phyloP scores from a whole-genome alignment of 2,797 vertebrate genomes.

The Sebastiscus albofasciatus region DNA sequence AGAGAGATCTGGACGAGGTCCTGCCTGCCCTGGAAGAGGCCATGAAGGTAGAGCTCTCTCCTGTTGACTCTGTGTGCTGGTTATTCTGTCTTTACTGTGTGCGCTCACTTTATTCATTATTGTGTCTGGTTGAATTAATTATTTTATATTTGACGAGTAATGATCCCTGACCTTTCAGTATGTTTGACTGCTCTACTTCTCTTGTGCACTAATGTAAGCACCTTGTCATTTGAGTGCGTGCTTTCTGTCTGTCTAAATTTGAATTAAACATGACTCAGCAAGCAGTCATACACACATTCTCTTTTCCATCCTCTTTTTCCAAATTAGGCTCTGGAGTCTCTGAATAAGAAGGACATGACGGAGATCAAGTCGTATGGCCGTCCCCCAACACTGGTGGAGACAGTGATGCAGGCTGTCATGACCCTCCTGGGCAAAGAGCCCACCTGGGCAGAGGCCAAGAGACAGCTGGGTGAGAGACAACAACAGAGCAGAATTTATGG shows the following conservation, averaged over 20 bases:
- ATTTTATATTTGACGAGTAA: not conserved
- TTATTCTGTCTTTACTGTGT: not conserved
- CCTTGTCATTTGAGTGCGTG: not conserved
- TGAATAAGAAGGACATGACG: constrained; percentile 94
- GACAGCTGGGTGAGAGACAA: constrained; percentile 86
- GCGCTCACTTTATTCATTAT: not conserved
- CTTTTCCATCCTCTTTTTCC: not conserved
- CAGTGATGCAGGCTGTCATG: constrained; percentile 94
- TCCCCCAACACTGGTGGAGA: constrained; percentile 90
- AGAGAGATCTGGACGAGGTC: constrained; percentile 90
- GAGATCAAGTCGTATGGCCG: constrained; percentile 93
- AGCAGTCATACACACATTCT: not conserved
- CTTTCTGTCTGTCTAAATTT: not conserved
- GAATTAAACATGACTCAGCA: not conserved
- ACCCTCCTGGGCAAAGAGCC: constrained; percentile 89
- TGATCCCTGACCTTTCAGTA: not conserved
- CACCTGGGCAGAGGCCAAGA: constrained; percentile 92
- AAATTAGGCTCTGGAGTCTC: constrained; percentile 88
- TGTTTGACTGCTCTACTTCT: not conserved
- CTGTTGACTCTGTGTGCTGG: not conserved
- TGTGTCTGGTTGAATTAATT: not conserved
- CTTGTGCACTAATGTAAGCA: not conserved
- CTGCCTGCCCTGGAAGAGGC: constrained; percentile 91
- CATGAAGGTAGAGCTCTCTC: constrained; percentile 83
- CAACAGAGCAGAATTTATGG: not conserved